Percentiles rank a stretch among this genome's conserved stretches.
These are phyloP conservation scores for Nasonovia ribisnigri DNA, from an alignment of 2,888 invertebrate species.

Conservation along the genomic window DNA sequence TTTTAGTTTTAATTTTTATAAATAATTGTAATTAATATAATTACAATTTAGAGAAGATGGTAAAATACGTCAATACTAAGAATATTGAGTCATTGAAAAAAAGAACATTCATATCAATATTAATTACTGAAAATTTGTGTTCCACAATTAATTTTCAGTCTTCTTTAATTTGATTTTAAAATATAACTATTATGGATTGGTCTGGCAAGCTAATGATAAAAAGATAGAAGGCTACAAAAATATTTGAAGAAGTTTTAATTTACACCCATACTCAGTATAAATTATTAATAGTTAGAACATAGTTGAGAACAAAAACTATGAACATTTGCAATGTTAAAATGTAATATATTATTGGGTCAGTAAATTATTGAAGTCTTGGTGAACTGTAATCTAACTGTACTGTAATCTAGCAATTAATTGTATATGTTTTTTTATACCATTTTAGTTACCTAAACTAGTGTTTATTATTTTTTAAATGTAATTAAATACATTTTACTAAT, in stretches of 20 bases:
- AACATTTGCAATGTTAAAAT: neutral
- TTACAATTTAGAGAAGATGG: too few species aligned
- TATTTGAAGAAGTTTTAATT: neutral
- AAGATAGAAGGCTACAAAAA: neutral
- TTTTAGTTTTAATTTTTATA: neutral
- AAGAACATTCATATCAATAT: too few species aligned
- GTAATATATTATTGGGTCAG: neutral
- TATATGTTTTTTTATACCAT: neutral
- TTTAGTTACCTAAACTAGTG: neutral
- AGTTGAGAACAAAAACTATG: neutral
- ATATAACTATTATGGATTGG: neutral
- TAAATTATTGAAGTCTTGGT: neutral
- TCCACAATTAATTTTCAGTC: neutral
- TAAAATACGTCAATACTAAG: too few species aligned
- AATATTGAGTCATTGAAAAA: too few species aligned
- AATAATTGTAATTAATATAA: neutral
- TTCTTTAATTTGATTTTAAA: neutral
- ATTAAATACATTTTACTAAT: neutral
- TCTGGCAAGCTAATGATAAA: neutral
- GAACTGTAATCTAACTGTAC: neutral
- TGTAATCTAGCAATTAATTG: neutral
- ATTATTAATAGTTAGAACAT: neutral
- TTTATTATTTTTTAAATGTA: neutral
- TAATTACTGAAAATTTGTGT: neutral
- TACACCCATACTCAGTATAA: neutral